A percentile compares a stretch with the other conserved stretches of the same genome.
These are phyloP conservation scores for Apamea anceps DNA, from an alignment of 2,888 invertebrate genomes.

Conservation along the genomic window DNA sequence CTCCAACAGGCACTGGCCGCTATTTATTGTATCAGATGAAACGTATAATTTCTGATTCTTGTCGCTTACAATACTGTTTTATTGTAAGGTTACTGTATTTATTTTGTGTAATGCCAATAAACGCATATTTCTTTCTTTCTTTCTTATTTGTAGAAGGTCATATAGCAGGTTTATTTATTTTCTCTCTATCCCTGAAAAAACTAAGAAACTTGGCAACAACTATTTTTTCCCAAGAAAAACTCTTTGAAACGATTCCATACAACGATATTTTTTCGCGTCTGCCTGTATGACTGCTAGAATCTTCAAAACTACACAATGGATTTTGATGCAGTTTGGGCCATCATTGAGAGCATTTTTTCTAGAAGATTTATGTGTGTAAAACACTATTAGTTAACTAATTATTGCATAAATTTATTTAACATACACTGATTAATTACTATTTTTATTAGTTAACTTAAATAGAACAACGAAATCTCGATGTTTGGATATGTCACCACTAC, in stretches of 20 bases:
- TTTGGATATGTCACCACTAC: background rate
- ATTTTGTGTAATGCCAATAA: no score
- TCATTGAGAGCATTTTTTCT: no score
- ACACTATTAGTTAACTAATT: no score
- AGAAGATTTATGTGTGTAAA: no score
- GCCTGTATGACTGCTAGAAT: background rate
- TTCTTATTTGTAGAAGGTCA: background rate
- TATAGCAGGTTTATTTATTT: background rate
- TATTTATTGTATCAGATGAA: conserved; percentile 80
- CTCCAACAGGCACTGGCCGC: conserved; percentile 73
- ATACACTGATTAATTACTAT: no score
- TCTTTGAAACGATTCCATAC: background rate
- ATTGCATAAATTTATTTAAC: no score
- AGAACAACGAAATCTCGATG: background rate
- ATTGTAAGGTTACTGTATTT: conserved; percentile 24
- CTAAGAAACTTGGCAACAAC: no score
- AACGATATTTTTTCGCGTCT: background rate
- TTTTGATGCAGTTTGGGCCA: background rate
- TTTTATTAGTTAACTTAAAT: no score
- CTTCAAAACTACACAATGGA: background rate
- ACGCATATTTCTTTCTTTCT: no score
- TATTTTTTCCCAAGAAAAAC: background rate
- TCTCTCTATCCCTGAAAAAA: background rate
- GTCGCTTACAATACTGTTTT: conserved; percentile 52
- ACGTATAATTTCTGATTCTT: conserved; percentile 70